These are phyloP conservation scores for Diachasma alloeum DNA, from an alignment of 1,140 invertebrate species.

Conservation along the genomic window DNA sequence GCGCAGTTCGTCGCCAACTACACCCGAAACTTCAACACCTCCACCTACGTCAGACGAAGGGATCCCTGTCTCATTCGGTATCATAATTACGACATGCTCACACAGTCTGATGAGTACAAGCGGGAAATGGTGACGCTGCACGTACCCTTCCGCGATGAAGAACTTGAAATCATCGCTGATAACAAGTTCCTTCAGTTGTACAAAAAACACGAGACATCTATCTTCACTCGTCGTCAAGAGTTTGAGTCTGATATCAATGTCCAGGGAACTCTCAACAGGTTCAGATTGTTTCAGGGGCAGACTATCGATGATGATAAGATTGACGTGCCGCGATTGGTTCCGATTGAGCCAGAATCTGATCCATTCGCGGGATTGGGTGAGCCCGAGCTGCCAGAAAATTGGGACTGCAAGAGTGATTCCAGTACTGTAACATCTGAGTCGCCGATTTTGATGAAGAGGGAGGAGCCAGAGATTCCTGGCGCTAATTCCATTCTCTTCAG, in stretches of 20 bases:
- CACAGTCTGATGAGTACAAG: conserved; percentile 35
- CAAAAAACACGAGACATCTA: conserved; percentile 14
- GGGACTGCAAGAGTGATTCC: conserved; percentile 1
- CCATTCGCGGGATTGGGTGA: conserved; percentile 13
- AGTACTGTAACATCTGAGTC: neutral
- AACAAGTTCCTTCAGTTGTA: conserved; percentile 42
- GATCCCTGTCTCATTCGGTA: conserved; percentile 46
- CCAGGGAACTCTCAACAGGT: conserved; percentile 18
- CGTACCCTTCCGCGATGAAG: conserved; percentile 49
- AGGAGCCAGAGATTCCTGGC: neutral
- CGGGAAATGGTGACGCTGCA: conserved; percentile 51
- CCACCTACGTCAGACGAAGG: conserved; percentile 23
- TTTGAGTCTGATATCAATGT: conserved; percentile 18
- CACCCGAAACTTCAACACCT: conserved; percentile 40
- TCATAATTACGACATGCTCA: conserved; percentile 49
- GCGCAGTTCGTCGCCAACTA: conserved; percentile 47
- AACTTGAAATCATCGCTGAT: conserved; percentile 42
- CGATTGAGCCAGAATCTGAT: neutral
- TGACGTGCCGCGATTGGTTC: neutral
- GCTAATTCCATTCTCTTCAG: neutral
- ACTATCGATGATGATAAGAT: neutral
- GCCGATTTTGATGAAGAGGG: conserved; percentile 15
- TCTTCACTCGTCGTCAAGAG: conserved; percentile 9
- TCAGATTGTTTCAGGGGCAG: conserved; percentile 12
- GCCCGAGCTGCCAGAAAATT: conserved; percentile 2